A percentile compares a stretch with the other conserved stretches of the same genome.
These are phyloP conservation scores for Apis florea DNA, from an alignment of 1,140 invertebrate species.

Conservation along the genomic window DNA sequence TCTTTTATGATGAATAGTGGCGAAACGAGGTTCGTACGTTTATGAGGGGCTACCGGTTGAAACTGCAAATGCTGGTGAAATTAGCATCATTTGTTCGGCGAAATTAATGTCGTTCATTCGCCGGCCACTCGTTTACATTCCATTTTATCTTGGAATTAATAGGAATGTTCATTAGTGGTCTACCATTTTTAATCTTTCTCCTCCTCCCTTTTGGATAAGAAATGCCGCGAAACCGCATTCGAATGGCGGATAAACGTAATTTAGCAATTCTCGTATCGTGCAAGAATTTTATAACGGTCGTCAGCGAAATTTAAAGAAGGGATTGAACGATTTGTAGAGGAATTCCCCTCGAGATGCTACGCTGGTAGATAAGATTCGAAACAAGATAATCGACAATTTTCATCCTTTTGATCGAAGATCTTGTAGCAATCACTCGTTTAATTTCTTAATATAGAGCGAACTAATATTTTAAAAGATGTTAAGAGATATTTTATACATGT, in stretches of 20 bases:
- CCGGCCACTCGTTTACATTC: slow-evolving; percentile 21
- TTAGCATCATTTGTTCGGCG: slow-evolving; percentile 22
- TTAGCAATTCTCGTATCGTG: neutral
- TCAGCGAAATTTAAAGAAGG: neutral
- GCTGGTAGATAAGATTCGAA: neutral
- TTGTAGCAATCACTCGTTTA: neutral
- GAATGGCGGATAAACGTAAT: neutral
- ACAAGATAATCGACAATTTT: slow-evolving; percentile 7
- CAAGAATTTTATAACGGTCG: neutral
- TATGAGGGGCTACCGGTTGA: slow-evolving; percentile 27
- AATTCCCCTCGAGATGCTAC: neutral
- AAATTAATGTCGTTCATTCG: slow-evolving; percentile 15
- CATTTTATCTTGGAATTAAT: slow-evolving; percentile 37
- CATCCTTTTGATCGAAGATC: neutral
- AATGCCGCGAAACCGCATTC: neutral
- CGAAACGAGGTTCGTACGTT: slow-evolving; percentile 37
- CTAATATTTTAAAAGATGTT: neutral
- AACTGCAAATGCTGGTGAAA: slow-evolving; percentile 17
- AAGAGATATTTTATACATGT: neutral
- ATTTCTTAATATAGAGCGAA: neutral
- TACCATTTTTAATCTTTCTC: neutral
- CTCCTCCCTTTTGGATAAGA: neutral
- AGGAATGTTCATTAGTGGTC: slow-evolving; percentile 18
- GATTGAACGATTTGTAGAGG: neutral
- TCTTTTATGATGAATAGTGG: slow-evolving; percentile 33